Conservation (phyloP, 2,113 vertebrate genomes). For the Myotis yumanensis region DNA sequence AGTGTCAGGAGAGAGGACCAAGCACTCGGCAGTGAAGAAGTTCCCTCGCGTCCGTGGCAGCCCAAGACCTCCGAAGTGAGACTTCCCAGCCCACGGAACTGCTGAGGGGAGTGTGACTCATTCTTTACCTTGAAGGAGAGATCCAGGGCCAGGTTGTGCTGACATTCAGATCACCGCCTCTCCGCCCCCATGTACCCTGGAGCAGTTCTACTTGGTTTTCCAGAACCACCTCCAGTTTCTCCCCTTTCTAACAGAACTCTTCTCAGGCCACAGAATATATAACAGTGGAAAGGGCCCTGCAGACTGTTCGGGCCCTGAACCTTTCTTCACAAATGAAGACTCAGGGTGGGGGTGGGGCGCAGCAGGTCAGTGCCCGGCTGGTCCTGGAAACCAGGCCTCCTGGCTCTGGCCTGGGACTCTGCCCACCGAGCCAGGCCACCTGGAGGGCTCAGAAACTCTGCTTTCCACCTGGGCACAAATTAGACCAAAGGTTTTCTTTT, state of each 20-base stretch:
- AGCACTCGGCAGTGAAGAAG: background rate
- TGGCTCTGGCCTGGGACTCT: background rate
- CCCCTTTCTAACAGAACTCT: background rate
- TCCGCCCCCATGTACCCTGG: background rate
- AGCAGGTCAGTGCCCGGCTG: background rate
- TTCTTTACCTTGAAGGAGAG: background rate
- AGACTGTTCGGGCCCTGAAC: background rate
- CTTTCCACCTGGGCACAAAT: background rate
- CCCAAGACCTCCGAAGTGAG: background rate
- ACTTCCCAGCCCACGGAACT: background rate
- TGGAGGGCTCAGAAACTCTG: background rate
- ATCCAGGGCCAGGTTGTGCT: background rate
- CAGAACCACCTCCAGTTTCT: background rate
- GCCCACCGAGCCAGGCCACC: background rate
- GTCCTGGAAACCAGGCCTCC: background rate
- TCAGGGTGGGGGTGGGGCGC: background rate
- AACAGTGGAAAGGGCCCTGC: background rate
- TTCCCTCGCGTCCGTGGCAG: accelerated
- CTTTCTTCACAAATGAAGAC: background rate
- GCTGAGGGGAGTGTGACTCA: background rate
- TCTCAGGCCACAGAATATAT: background rate
- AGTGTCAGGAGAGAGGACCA: background rate
- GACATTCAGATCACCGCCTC: background rate
- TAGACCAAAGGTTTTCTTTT: constrained; percentile 23
- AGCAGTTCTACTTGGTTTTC: background rate